These are phyloP conservation scores for Brachionus rubens DNA, from an alignment of 1,140 invertebrate genomes.

Conservation along the genomic window DNA sequence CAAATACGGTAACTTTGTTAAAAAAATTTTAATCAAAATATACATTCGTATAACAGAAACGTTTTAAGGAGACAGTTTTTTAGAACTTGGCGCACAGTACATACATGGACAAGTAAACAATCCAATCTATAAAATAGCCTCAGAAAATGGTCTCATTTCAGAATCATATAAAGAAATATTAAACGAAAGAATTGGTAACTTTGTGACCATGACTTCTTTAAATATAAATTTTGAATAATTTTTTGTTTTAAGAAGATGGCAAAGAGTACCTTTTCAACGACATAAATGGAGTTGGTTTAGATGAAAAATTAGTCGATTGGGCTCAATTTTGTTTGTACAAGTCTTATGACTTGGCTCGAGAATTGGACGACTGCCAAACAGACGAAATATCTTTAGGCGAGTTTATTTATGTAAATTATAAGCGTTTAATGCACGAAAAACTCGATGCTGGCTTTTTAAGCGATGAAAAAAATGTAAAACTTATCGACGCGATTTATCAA, in stretches of 20 bases:
- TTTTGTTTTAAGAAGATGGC: background rate
- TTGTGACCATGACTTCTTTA: background rate
- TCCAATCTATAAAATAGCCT: constrained; percentile 58
- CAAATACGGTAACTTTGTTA: background rate
- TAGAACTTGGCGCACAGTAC: constrained; percentile 49
- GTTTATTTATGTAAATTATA: constrained; percentile 40
- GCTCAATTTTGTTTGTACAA: constrained; percentile 13
- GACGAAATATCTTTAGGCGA: background rate
- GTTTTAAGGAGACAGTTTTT: background rate
- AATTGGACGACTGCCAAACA: background rate
- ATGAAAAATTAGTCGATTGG: constrained; percentile 13
- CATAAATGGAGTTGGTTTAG: background rate
- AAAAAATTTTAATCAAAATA: background rate
- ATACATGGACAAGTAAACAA: constrained; percentile 60
- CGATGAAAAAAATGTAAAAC: background rate
- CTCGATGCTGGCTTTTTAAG: background rate
- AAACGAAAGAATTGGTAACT: constrained; percentile 4
- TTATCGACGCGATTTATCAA: constrained; percentile 15
- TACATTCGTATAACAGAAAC: background rate
- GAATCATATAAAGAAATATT: constrained; percentile 6
- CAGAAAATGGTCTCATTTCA: constrained; percentile 56
- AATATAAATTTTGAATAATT: no score
- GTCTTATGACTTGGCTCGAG: background rate
- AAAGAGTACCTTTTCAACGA: background rate
- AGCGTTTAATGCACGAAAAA: constrained; percentile 4